Conservation (phyloP, 1,140 invertebrate species). For the Drosophila triauraria region DNA sequence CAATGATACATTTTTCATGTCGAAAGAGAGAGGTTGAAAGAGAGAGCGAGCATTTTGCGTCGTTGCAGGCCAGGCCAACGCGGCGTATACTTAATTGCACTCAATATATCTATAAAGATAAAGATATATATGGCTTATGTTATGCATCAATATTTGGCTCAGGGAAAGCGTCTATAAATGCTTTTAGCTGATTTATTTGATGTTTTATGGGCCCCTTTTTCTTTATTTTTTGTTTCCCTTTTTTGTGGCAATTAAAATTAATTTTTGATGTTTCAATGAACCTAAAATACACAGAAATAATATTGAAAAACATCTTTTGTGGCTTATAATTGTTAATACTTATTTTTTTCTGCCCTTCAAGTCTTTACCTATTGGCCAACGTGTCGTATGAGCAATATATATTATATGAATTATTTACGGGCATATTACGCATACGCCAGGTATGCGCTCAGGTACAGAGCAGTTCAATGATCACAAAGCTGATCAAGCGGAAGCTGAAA, state of each 20-base stretch:
- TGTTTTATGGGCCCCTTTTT: slow-evolving; percentile 4
- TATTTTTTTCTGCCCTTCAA: background rate
- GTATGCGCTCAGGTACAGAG: slow-evolving; percentile 45
- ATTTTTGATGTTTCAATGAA: slow-evolving; percentile 32
- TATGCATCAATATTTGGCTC: slow-evolving; percentile 18
- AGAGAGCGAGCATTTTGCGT: slow-evolving; percentile 5
- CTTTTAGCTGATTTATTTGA: slow-evolving; percentile 39
- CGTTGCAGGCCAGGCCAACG: slow-evolving; percentile 38
- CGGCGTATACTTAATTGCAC: slow-evolving; percentile 67
- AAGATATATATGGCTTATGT: background rate
- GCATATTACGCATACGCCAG: slow-evolving; percentile 72
- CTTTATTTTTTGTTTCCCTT: background rate
- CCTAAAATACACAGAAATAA: background rate
- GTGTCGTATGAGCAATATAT: slow-evolving; percentile 58
- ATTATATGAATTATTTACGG: slow-evolving; percentile 1
- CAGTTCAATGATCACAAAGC: slow-evolving; percentile 28
- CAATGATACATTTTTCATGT: slow-evolving; percentile 48
- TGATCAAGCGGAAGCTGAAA: slow-evolving; percentile 17
- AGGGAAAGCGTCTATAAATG: slow-evolving; percentile 20
- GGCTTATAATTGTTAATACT: background rate
- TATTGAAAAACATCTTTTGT: background rate
- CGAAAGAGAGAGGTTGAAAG: background rate
- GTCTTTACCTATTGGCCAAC: slow-evolving; percentile 18
- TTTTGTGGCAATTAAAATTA: slow-evolving; percentile 29
- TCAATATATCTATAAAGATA: slow-evolving; percentile 28